A percentile compares a stretch with the other conserved stretches of the same genome.
These are phyloP conservation scores for Frankliniella intonsa DNA, from an alignment of 2,888 invertebrate species.

Conservation along the genomic window DNA sequence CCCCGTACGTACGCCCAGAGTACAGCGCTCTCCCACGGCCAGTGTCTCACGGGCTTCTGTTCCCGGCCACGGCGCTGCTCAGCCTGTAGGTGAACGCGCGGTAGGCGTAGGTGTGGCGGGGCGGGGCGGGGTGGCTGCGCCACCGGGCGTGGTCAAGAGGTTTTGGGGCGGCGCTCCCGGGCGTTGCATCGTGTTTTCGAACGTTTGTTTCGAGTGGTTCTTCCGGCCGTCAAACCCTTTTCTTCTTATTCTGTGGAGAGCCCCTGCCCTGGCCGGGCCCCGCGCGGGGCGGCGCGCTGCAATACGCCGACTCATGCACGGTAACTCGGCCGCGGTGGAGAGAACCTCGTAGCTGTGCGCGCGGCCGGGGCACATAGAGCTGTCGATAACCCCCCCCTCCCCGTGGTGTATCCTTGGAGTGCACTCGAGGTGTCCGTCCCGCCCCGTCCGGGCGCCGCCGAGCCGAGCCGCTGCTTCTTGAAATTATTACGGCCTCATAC, in stretches of 20 bases:
- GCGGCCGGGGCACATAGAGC: background rate
- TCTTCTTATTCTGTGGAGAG: background rate
- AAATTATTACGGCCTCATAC: background rate
- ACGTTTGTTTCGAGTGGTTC: slow-evolving; percentile 11
- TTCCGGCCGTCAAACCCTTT: slow-evolving; percentile 15
- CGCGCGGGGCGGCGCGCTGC: background rate
- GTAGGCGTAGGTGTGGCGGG: too few relatives aligned
- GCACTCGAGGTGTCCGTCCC: background rate
- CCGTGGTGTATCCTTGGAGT: background rate
- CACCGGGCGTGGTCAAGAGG: too few relatives aligned
- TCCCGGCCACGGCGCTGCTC: too few relatives aligned
- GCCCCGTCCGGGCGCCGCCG: background rate
- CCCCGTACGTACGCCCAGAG: too few relatives aligned
- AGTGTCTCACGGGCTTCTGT: too few relatives aligned
- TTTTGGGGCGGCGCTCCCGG: too few relatives aligned
- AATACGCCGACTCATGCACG: background rate
- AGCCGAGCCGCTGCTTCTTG: background rate
- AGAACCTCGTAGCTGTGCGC: background rate
- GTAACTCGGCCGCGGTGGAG: background rate
- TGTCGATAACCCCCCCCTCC: background rate
- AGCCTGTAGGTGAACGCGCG: too few relatives aligned
- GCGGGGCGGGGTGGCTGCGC: too few relatives aligned
- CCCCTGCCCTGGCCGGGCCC: background rate
- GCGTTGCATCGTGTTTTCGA: background rate
- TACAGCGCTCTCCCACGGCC: too few relatives aligned